These are phyloP conservation scores for Gibbula magus DNA, from an alignment of 2,888 invertebrate species.

Conservation along the genomic window DNA sequence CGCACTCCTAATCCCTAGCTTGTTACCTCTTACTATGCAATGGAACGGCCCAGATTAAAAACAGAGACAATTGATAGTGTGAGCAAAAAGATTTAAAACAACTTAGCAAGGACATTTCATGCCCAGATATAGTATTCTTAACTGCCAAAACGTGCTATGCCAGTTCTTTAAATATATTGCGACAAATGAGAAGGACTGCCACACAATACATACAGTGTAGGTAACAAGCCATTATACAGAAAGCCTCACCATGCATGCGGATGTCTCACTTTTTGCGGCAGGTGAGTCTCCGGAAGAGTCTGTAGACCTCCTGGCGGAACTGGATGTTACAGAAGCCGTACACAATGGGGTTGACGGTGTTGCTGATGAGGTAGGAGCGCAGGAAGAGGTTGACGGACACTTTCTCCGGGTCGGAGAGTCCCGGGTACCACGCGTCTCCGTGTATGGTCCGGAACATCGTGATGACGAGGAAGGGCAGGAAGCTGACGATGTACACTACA, in stretches of 20 bases:
- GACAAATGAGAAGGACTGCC: not conserved
- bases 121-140: too few species aligned
- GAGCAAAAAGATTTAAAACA: too few species aligned
- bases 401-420: slow-evolving; percentile 35
- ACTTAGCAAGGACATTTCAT: too few species aligned
- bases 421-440: slow-evolving; percentile 24
- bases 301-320: slow-evolving; percentile 32
- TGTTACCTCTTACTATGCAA: too few species aligned
- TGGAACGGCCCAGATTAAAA: too few species aligned
- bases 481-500: slow-evolving; percentile 52
- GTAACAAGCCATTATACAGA: not conserved
- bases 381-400: slow-evolving; percentile 51
- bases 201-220: not conserved
- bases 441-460: slow-evolving; percentile 47
- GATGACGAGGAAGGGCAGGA: slow-evolving; percentile 52
- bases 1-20: too few species aligned
- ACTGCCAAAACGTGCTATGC: not conserved
- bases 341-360: slow-evolving; percentile 55
- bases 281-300: not conserved
- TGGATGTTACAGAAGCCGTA: slow-evolving; percentile 56
- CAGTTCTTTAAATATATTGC: too few species aligned
- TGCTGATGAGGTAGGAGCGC: slow-evolving; percentile 53
- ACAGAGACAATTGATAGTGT: too few species aligned
- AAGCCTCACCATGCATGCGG: not conserved
- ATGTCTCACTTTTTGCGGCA: slow-evolving; percentile 10